Evolutionary conservation across 2,888 invertebrate genomes (phyloP).

Genomic region (Acrocyrtus sp.): DNA sequence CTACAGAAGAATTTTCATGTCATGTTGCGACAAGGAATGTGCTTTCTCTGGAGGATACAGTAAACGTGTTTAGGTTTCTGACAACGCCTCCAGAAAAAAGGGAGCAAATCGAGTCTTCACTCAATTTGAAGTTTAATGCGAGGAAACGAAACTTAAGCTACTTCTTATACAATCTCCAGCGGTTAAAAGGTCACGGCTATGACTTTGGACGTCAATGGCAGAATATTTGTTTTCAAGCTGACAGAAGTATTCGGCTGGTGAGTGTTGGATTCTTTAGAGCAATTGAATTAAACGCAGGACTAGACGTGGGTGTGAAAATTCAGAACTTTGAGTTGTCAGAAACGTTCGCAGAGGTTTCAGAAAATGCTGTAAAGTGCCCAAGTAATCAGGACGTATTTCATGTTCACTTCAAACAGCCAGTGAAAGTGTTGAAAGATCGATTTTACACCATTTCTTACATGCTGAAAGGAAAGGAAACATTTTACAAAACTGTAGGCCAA

Average conservation of each 20-base stretch:
- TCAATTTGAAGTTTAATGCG: slow-evolving; percentile 56
- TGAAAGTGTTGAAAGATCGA: slow-evolving; percentile 54
- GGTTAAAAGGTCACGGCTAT: slow-evolving; percentile 59
- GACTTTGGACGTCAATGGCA: slow-evolving; percentile 59
- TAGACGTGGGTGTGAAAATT: slow-evolving; percentile 53
- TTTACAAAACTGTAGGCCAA: slow-evolving; percentile 57
- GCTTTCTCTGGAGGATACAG: slow-evolving; percentile 55
- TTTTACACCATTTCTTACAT: slow-evolving; percentile 58
- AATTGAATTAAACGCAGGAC: slow-evolving; percentile 41
- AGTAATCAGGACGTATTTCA: slow-evolving; percentile 55
- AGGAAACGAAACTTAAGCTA: slow-evolving; percentile 53
- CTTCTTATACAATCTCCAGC: slow-evolving; percentile 56
- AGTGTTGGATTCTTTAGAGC: slow-evolving; percentile 58
- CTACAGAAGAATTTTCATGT: slow-evolving; percentile 56
- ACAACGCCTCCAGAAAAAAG: slow-evolving; percentile 55
- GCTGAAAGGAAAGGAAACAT: slow-evolving; percentile 58
- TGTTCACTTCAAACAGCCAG: slow-evolving; percentile 57
- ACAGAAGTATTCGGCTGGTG: slow-evolving; percentile 56
- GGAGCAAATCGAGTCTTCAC: slow-evolving; percentile 44
- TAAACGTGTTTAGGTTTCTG: slow-evolving; percentile 56
- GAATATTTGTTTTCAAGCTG: slow-evolving; percentile 58
- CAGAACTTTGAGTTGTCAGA: slow-evolving; percentile 56
- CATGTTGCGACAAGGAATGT: slow-evolving; percentile 57
- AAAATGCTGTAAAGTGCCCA: slow-evolving; percentile 43
- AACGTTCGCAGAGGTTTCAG: slow-evolving; percentile 50